Evolutionary conservation across 2,888 invertebrate genomes (phyloP), one percentile per base, ranked within the genome.

Genomic region (Lissonota sp.): DNA sequence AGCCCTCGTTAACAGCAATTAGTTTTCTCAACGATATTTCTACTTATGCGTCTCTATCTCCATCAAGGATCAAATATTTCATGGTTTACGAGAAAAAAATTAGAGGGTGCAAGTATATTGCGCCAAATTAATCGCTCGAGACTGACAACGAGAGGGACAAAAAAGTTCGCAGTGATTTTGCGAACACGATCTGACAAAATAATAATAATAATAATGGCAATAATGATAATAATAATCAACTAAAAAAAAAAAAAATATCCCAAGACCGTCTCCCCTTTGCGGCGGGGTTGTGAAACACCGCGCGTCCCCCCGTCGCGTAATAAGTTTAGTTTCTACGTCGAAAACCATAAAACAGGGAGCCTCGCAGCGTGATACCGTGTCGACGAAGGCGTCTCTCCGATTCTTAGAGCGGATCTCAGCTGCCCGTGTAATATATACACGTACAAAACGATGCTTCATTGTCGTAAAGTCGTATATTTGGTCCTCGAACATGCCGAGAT

Each of bases 281-380:
- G 67, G 64, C 80, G 81, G 85, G 86, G 83, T 84, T 84, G 82
- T 79, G 75, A 83, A 83, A 81, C 55, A 58, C 75, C 67, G 58
- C 26, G 26, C 26, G 60, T 69, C 80, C 87, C 83, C 90, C 88
- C 85, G 86, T 81, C 71, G 91, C 76, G 91, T 91, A 92, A 92
- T 92, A 91, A 91, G 92, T 91, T 92, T 92, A 91, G 91, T 91
- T 91, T 90, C 91, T 87, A 87, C 88, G 89, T 87, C 85, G 90
- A 90, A 89, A 90, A 87, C 88, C 90, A 91, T 92, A 92, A 92
- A 92, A 88, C 89, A 88, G 86, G 86, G 85, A 86, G 78, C 83
- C 81, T 82, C 84, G 46, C 83, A 81, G 85, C 85, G 80, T 85
- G 84, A 85, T 84, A 78, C 75, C 83, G 80, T 82, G 81, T 82